A percentile compares a stretch with the other conserved stretches of the same genome.
Conservation (phyloP, 1,140 invertebrate species). For the Marisa cornuarietis region DNA sequence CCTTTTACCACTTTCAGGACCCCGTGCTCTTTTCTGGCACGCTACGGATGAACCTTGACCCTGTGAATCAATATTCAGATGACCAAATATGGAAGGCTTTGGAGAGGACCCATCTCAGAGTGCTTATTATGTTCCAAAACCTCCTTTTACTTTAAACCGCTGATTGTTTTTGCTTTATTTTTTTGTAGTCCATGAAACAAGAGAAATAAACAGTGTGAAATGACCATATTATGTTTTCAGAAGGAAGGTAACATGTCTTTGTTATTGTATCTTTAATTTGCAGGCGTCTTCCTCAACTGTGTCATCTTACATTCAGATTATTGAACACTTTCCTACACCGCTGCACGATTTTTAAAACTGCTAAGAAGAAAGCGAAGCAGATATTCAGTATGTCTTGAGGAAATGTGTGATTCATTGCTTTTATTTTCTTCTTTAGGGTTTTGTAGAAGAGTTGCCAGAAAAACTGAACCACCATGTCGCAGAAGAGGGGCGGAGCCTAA, state of each 20-base stretch:
- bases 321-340: too few species aligned
- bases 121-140: background rate
- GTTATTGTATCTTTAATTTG: too few species aligned
- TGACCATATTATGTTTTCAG: too few species aligned
- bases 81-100: constrained; percentile 77
- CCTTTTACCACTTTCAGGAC: constrained; percentile 16
- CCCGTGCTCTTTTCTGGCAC: constrained; percentile 85
- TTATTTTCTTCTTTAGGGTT: background rate
- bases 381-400: too few species aligned
- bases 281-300: background rate
- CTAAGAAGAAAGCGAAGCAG: too few species aligned
- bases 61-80: constrained; percentile 78
- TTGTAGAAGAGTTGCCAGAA: constrained; percentile 23
- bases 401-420: background rate
- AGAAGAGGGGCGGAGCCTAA: constrained; percentile 27
- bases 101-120: constrained; percentile 72
- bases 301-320: too few species aligned
- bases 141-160: background rate
- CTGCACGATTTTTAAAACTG: too few species aligned
- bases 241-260: too few species aligned
- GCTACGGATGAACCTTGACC: constrained; percentile 86
- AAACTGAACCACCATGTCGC: constrained; percentile 23
- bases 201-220: too few species aligned
- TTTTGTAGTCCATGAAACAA: background rate
- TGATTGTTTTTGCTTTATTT: too few species aligned